A percentile compares a stretch with the other conserved stretches of the same genome.
These are phyloP conservation scores for Laterallus jamaicensis DNA, from an alignment of 2,113 vertebrate genomes.

Conservation along the genomic window DNA sequence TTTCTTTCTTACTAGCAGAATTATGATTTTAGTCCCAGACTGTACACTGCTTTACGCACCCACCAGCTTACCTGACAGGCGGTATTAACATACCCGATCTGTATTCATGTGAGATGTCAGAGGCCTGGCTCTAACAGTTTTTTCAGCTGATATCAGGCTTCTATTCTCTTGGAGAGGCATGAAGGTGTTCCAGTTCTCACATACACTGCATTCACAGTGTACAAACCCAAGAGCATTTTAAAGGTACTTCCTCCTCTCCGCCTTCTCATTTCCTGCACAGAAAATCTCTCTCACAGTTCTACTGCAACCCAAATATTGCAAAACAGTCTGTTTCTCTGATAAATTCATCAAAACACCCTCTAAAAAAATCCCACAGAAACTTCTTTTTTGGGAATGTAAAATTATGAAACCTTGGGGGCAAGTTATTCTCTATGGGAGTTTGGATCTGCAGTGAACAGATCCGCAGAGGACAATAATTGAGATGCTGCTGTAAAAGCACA, in stretches of 20 bases:
- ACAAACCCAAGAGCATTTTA: slow-evolving; percentile 11
- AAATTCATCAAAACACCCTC: background rate
- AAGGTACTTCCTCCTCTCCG: slow-evolving; percentile 43
- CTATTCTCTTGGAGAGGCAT: background rate
- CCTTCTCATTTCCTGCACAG: slow-evolving; percentile 38
- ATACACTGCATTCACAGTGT: background rate
- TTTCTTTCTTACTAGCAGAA: background rate
- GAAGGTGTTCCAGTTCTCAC: background rate
- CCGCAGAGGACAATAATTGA: background rate
- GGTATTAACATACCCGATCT: background rate
- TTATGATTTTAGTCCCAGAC: background rate
- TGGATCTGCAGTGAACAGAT: background rate
- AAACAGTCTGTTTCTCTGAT: slow-evolving; percentile 48
- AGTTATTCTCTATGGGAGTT: background rate
- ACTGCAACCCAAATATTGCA: slow-evolving; percentile 48
- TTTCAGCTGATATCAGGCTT: background rate
- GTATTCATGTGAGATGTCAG: background rate
- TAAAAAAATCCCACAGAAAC: background rate
- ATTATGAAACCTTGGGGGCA: background rate
- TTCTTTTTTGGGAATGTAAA: background rate
- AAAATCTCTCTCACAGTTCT: slow-evolving; percentile 44
- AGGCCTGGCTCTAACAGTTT: background rate
- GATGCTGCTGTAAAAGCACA: background rate
- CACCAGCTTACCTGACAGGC: background rate
- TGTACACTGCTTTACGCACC: background rate